Base-by-base conservation (phyloP, 2,797 vertebrate genomes). In the Hyperoplus immaculatus region DNA sequence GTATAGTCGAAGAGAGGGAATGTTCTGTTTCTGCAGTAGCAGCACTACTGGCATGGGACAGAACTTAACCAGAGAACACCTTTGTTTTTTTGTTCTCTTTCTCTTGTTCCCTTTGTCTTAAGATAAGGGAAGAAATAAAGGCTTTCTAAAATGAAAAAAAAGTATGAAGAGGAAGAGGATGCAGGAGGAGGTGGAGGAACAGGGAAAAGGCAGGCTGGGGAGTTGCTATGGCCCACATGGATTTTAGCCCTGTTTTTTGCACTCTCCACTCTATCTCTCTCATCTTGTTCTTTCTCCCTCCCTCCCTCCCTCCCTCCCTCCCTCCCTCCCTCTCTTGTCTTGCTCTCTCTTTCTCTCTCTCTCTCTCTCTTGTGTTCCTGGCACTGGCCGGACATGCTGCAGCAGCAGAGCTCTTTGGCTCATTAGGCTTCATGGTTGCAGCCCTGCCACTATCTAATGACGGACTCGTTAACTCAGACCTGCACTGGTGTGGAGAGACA, bases 351-450 rank as follows among this genome's bases (percentile, higher is more conserved):
- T 71, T 63, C 58, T 66, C 74, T 57, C 66, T 62, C 74, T 57
- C 73, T 76, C 75, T 60, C 87, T 78, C 89, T 88, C 88, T 70
- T 42, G 79, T 92, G 88, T 89, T 90, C 84, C 86, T 92, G 84
- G 89, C 93, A 90, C 90, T 93, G 91, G 92, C 94, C 89, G 93
- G 93, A 93, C 93, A 94, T 92, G 94, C 91, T 93, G 93, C 93
- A 91, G 94, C 94, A 94, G 93, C 89, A 92, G 82, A 83, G 92
- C 88, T 93, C 90, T 91, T 86, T 91, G 91, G 92, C 94, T 94
- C 94, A 93, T 95, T 95, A 95, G 90, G 88, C 92, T 92, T 93
- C 90, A 89, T 87, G 91, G 91, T 90, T 93, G 92, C 93, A 94
- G 92, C 89, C 77, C 89, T 86, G 84, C 91, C 83, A 87, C 90